Evolutionary conservation across 2,113 vertebrate genomes (phyloP).

Genomic region (Electrona antarctica): DNA sequence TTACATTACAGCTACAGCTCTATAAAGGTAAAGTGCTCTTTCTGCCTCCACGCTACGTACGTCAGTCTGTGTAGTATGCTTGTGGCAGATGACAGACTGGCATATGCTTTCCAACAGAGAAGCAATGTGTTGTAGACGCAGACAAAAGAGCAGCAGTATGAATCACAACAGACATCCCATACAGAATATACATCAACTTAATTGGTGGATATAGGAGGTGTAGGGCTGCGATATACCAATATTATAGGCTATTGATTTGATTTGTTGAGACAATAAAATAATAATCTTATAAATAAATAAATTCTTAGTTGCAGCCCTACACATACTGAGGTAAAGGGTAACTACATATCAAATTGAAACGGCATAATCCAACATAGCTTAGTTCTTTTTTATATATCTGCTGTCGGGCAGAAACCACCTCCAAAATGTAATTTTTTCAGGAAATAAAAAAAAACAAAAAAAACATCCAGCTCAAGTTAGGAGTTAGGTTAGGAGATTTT

Average conservation of each 20-base stretch:
- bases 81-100: constrained; percentile 10
- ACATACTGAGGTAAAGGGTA: background rate
- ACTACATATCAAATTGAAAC: too few relatives aligned
- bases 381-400: too few relatives aligned
- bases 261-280: background rate
- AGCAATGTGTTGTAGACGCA: constrained; percentile 11
- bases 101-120: constrained; percentile 25
- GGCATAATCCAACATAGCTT: too few relatives aligned
- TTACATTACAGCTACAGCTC: background rate
- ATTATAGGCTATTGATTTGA: background rate
- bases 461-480: too few relatives aligned
- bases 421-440: too few relatives aligned
- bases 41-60: background rate
- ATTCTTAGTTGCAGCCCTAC: background rate
- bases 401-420: too few relatives aligned
- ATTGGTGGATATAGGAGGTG: too few relatives aligned
- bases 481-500: too few relatives aligned
- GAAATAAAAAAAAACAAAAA: too few relatives aligned
- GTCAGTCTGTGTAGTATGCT: constrained; percentile 3
- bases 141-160: constrained; percentile 46
- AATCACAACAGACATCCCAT: background rate
- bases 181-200: too few relatives aligned
- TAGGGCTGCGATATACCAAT: too few relatives aligned
- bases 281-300: background rate
- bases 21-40: background rate